Percentiles rank a stretch among this genome's conserved stretches.
Conservation (phyloP, 2,888 invertebrate genomes). For the Eutolmus rufibarbis region DNA sequence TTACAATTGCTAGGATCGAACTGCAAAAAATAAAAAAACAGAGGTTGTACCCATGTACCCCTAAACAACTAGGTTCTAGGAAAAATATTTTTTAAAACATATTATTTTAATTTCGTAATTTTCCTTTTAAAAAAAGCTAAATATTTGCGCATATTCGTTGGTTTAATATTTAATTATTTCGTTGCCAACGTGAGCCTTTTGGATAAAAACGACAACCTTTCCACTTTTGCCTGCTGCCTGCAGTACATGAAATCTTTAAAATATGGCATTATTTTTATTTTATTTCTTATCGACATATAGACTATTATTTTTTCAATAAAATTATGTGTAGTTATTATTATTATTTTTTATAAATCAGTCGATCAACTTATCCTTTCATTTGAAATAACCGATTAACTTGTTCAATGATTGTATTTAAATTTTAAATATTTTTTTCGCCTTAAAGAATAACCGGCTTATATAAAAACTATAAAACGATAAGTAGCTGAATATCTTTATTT, state of each 20-base stretch:
- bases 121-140: background rate
- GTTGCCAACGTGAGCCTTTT: background rate
- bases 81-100: background rate
- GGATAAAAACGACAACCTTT: background rate
- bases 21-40: background rate
- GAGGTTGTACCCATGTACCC: background rate
- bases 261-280: background rate
- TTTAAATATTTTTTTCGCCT: no score
- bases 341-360: no score
- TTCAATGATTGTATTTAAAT: no score
- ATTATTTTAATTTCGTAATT: background rate
- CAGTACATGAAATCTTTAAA: background rate
- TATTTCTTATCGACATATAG: background rate
- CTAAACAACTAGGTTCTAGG: background rate
- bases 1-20: background rate
- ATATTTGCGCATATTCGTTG: background rate
- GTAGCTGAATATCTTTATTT: no score
- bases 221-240: background rate
- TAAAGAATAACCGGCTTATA: no score
- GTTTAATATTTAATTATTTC: background rate
- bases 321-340: no score
- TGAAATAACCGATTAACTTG: no score
- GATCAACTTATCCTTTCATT: no score
- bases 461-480: no score
- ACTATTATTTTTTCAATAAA: no score